phyloP scores from a whole-genome alignment of 1,140 invertebrate species.

The Tenebrio molitor region DNA sequence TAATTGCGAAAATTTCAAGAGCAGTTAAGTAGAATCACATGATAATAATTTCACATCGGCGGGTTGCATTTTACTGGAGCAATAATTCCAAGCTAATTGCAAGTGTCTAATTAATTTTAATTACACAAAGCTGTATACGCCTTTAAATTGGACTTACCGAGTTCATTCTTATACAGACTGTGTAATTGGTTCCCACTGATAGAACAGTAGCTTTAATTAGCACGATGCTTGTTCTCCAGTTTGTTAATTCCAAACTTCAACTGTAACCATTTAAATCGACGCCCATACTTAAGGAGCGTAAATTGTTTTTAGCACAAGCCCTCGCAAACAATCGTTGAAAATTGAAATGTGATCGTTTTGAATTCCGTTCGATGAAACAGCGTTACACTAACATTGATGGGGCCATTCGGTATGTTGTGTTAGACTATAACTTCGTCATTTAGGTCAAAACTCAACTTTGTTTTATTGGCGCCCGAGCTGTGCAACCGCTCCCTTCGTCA shows the following conservation, averaged over 20 bases:
- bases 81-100: constrained; percentile 14
- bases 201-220: constrained; percentile 33
- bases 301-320: not conserved
- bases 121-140: constrained; percentile 4
- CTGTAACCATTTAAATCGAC: not conserved
- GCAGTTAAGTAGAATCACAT: not conserved
- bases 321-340: not conserved
- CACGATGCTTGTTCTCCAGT: constrained; percentile 23
- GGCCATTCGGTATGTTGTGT: constrained; percentile 25
- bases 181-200: constrained; percentile 29
- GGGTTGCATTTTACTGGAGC: not conserved
- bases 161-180: constrained; percentile 14
- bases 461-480: constrained; percentile 42
- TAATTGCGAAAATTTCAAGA: not conserved
- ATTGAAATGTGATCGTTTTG: constrained; percentile 27
- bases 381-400: constrained; percentile 22
- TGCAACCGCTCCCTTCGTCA: constrained; percentile 28
- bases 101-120: constrained; percentile 18
- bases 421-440: constrained; percentile 46
- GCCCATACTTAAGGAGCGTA: constrained; percentile 2
- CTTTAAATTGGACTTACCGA: constrained; percentile 29
- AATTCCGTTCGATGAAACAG: constrained; percentile 7
- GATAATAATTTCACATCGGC: not conserved
- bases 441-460: constrained; percentile 42
- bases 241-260: constrained; percentile 16